Conservation (phyloP, 2,888 invertebrate species). For the Agrochola lota region DNA sequence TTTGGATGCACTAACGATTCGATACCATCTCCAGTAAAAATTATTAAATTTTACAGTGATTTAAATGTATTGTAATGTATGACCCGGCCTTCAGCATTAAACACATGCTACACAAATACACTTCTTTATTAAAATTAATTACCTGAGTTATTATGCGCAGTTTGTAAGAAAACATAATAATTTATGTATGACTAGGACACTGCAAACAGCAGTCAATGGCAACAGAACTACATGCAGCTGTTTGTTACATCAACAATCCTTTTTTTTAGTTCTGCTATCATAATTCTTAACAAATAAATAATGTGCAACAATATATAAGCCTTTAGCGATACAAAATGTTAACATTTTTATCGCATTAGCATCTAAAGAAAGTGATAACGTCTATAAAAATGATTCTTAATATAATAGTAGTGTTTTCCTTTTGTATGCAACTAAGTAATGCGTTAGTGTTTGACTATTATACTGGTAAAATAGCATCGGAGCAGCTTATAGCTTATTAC, state of each 20-base stretch:
- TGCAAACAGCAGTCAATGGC: not conserved
- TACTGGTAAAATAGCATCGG: conserved; percentile 16
- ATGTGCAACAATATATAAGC: conserved; percentile 12
- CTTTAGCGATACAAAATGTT: not conserved
- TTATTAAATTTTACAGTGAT: not conserved
- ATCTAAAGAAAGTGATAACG: not conserved
- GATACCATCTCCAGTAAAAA: conserved; percentile 27
- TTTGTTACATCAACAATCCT: not conserved
- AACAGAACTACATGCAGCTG: conserved; percentile 3
- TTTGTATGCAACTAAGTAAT: conserved; percentile 2
- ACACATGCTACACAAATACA: not conserved
- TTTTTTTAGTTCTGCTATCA: conserved; percentile 1
- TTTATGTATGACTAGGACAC: not conserved
- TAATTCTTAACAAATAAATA: conserved; percentile 20
- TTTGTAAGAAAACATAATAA: not conserved
- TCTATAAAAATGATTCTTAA: conserved; percentile 9
- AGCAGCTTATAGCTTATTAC: conserved; percentile 6
- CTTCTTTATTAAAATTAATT: not conserved
- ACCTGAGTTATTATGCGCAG: not conserved
- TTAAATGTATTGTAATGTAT: not conserved
- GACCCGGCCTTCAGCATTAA: not conserved
- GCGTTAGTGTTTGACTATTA: conserved; percentile 22
- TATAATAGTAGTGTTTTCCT: not conserved
- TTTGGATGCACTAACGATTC: conserved; percentile 65
- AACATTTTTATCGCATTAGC: not conserved